Evolutionary conservation across 1,140 invertebrate genomes (phyloP), one percentile per base, ranked within the genome.

Genomic region (Nylanderia fulva): DNA sequence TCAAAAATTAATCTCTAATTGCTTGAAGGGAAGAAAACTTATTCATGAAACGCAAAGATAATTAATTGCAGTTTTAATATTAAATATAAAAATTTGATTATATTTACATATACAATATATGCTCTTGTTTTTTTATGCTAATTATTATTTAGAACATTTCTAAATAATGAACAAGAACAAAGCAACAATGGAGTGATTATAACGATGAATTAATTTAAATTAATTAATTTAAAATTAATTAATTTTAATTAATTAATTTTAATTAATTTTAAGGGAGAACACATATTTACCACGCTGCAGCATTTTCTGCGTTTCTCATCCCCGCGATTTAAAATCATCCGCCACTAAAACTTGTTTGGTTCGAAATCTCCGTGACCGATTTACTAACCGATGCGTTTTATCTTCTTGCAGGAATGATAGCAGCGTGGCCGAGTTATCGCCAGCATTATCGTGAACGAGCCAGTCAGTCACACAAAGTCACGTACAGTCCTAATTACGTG

Each of bases 391-490:
- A 0, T 3, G 13, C 33, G 24, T 82, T 82, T 82, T 82, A 76
- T 82, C 36, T 84, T 88, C 61, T 89, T 89, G 18, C 87, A 89
- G 88, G 61, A 1, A 15, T 39, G 9, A 9, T 29, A 45, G 69
- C 54, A 79, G 69, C 48, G 61, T n/a, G 72, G 75, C 64, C 45
- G 36, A 52, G 7, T 66, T 61, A 24, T 2, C 27, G 56, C 56
- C 83, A 68, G n/a, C 64, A 72, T 68, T n/a, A 66, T 21, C 63
- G 84, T 15, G 27, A 39, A 0, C 61, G 58, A 64, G 18, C 8
- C 3, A 27, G 15, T 48, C 56, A 54, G 0, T n/a, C n/a, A n/a
- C 36, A 60, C 33, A 83, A 74, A 21, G 1, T 63, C n/a, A 2
- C 7, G 29, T 64, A 48, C 15, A 58, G 21, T 52, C 45, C 56